Percentiles rank a stretch among this genome's conserved stretches.
These are phyloP conservation scores for Prochilodus magdalenae DNA, from an alignment of 2,113 vertebrate genomes.

Conservation along the genomic window DNA sequence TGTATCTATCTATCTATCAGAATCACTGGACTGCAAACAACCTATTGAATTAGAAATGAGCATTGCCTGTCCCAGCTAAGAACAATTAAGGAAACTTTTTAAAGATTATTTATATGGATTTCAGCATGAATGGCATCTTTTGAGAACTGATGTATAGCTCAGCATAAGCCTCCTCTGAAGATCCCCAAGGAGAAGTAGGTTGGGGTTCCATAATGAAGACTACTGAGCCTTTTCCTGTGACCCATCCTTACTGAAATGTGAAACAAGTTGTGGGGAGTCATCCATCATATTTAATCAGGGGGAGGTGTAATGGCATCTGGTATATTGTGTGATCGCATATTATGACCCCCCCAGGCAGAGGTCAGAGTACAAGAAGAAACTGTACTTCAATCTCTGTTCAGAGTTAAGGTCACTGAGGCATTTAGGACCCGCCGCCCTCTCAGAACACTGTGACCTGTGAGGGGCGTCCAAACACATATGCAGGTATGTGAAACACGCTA, in stretches of 20 bases:
- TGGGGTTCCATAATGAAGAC: neutral
- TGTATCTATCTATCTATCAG: too few relatives aligned
- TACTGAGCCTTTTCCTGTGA: neutral
- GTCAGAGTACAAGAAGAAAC: conserved; percentile 1
- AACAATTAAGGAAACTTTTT: too few relatives aligned
- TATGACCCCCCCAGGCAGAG: neutral
- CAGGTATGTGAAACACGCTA: conserved; percentile 47
- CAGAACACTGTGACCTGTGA: conserved; percentile 31
- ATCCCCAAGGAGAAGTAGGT: neutral
- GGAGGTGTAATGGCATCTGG: neutral
- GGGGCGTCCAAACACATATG: neutral
- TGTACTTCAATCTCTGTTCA: neutral
- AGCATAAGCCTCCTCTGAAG: neutral
- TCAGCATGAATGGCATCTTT: neutral
- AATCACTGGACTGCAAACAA: too few relatives aligned
- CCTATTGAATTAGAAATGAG: too few relatives aligned
- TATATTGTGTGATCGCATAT: neutral
- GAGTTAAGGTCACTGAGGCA: neutral
- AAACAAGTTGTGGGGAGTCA: neutral
- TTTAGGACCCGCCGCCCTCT: neutral
- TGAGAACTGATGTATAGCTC: neutral
- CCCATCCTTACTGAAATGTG: neutral
- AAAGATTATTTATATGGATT: neutral
- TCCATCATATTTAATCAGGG: neutral
- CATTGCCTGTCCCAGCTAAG: too few relatives aligned